A percentile compares a stretch with the other conserved stretches of the same genome.
Conservation (phyloP, 2,888 invertebrate species). For the Galerucella pusilla region DNA sequence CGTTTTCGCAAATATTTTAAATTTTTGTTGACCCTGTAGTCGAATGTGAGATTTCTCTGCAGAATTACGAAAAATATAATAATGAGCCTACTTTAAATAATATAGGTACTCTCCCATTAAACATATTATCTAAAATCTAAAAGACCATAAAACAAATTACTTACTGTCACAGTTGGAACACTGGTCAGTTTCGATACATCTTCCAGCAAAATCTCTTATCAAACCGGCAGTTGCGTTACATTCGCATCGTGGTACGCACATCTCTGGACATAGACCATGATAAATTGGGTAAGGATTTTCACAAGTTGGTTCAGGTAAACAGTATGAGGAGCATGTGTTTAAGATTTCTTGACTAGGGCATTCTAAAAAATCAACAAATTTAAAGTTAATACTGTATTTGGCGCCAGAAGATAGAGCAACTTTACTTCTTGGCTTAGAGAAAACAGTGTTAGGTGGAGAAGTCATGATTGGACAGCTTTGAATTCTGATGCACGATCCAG, state of each 20-base stretch:
- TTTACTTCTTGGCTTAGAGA: no score
- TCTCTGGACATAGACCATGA: not conserved
- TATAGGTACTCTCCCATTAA: no score
- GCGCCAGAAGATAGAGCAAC: no score
- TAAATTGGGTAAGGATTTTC: not conserved
- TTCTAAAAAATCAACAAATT: not conserved
- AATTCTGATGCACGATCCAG: not conserved
- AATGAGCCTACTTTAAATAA: no score
- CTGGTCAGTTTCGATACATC: not conserved
- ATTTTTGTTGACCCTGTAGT: no score
- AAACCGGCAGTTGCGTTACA: not conserved
- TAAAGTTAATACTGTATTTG: not conserved
- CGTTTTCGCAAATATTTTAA: no score
- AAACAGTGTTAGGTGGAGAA: no score
- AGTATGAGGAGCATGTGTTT: not conserved
- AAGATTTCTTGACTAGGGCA: not conserved
- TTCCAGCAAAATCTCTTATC: slow-evolving; percentile 5
- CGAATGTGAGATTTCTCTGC: no score
- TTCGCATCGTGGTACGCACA: slow-evolving; percentile 6
- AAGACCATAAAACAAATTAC: not conserved
- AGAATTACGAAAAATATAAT: no score
- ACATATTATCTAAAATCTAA: no score
- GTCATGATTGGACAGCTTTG: not conserved
- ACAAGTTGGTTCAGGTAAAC: slow-evolving; percentile 15
- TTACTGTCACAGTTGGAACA: not conserved